These are phyloP conservation scores for Cottoperca gobio DNA, from an alignment of 2,797 vertebrate species.

Conservation along the genomic window DNA sequence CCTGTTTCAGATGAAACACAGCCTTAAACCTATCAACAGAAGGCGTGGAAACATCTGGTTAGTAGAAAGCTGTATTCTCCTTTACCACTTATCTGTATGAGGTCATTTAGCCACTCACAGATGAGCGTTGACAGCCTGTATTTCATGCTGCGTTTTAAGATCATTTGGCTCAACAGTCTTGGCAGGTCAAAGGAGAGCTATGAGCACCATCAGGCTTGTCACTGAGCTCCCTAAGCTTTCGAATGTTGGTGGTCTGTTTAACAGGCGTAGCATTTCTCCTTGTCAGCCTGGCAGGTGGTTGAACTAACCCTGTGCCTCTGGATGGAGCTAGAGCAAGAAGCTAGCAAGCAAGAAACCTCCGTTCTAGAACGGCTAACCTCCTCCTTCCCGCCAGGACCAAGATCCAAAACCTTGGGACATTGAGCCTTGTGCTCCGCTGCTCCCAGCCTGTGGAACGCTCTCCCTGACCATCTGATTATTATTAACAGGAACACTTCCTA, in stretches of 20 bases:
- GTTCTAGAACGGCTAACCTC: too few relatives aligned
- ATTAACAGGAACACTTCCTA: too few relatives aligned
- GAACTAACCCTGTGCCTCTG: constrained; percentile 46
- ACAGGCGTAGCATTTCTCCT: constrained; percentile 63
- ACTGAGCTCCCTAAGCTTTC: constrained; percentile 42
- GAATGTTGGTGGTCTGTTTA: constrained; percentile 64
- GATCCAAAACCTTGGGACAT: too few relatives aligned
- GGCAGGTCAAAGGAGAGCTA: constrained; percentile 68
- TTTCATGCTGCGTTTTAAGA: constrained; percentile 74
- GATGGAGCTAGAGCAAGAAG: too few relatives aligned
- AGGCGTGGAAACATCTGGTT: background rate
- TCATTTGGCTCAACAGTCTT: constrained; percentile 66
- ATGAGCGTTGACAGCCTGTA: constrained; percentile 50
- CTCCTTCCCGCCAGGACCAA: too few relatives aligned
- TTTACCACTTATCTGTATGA: background rate
- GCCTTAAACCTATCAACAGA: background rate
- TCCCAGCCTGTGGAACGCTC: too few relatives aligned
- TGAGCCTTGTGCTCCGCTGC: too few relatives aligned
- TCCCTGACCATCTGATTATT: too few relatives aligned
- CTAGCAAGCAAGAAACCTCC: too few relatives aligned
- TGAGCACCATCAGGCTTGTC: constrained; percentile 59
- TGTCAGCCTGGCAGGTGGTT: constrained; percentile 59
- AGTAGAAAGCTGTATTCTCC: too few relatives aligned
- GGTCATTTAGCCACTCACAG: constrained; percentile 27
- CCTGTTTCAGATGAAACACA: constrained; percentile 14